Base-by-base conservation (phyloP, 2,888 invertebrate genomes). In the Thecophora atra region DNA sequence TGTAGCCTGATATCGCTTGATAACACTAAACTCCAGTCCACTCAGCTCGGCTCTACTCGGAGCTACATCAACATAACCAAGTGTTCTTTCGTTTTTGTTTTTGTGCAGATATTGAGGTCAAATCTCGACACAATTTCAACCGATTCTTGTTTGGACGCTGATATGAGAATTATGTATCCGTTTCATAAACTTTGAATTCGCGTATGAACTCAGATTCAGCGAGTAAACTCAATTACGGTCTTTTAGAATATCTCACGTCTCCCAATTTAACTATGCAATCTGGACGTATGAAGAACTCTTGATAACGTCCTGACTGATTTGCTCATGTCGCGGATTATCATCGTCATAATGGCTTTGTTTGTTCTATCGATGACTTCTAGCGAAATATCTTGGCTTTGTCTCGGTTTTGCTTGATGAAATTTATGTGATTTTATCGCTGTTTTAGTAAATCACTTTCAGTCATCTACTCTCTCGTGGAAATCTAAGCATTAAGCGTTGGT, bases 131-230 rank as follows among this genome's bases (percentile, higher is more conserved):
- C n/a, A 21, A n/a, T 67, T 52, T 21, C 13, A 2, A 21, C 19
- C 47, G 47, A 47, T 30, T 54, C 51, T 67, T 63, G 56, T 63
- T 62, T n/a, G 52, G 56, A 28, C 62, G 51, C 56, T 54, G 74
- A 74, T 74, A 71, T 65, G 54, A 26, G 71, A 69, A 71, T 74
- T 74, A 73, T 47, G 69, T 74, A 73, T 69, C 52, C 63, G 63
- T 19, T 7, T 44, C 54, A 24, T 6, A 62, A 58, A 58, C 56
- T 56, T 56, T 6, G 19, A 3, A 56, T 24, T 56, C 56, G 24
- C 24, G 44, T 21, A 24, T 17, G 42, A 42, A 67, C 19, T 56
- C 21, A 42, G n/a, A 15, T n/a, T 54, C 54, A 19, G 37, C 21
- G 24, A 42, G 54, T 21, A 21, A 37, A 67, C 42, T 56, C 51